Base-by-base conservation (phyloP, 92 coral and sea anemone species). In the Actinostola sp. region DNA sequence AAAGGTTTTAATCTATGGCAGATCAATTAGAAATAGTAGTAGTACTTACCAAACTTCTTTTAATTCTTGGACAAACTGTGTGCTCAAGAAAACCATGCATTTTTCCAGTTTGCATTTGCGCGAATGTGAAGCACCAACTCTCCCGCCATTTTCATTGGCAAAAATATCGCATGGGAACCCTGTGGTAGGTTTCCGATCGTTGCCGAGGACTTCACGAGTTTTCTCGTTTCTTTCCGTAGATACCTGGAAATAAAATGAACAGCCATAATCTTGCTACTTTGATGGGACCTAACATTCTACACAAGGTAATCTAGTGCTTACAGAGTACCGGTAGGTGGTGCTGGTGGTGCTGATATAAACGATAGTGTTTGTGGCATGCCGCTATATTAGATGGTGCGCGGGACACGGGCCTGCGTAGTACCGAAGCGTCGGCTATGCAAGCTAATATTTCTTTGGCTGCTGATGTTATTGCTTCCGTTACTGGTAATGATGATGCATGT, bases 251-350 rank as follows among this genome's bases (percentile, higher is more conserved):
- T 62, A 91, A 94, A 76, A 94, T 94, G 98, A 91, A 67, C 61
- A 85, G 95, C 48, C 83, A 82, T 67, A 94, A 94, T 67, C 71
- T 94, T 50, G 98, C 98, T 16, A 94, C 96, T 25, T 86, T 94
- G 15, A 94, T 94, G 62, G 98, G 98, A 33, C 98, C 98, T 42
- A 94, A 94, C 67, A 94, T 94, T 67, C 81, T 94, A 9, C 98
- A 94, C 69, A 94, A 94, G 92, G 98, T 94, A 60, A 30, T 75
- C 53, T 15, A 11, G 13, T 15, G 1, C 11, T 20, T 53, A 25
- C 3, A 53, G 27, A 53, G 25, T 53, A n/a, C 4, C 11, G 59
- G 1, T 20, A 16, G 24, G 7, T 2, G 24, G 31, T 53, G 19
- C 13, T 48, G 54, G 19, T 48, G 13, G 21, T 17, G 21, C 19